Base-by-base conservation (phyloP, 2,888 invertebrate genomes). In the Leptura quadrifasciata region DNA sequence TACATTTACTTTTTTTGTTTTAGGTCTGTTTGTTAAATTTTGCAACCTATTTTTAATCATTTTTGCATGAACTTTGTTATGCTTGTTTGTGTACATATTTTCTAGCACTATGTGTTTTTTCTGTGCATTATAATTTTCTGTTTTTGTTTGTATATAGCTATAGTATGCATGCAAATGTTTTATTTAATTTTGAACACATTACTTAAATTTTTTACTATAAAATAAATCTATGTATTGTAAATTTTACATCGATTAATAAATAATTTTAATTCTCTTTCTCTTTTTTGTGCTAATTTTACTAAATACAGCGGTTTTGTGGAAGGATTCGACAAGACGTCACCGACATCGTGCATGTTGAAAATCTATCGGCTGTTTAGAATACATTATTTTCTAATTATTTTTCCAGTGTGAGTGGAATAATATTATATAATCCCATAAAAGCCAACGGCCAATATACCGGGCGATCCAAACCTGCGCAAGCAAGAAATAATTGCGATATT, bases 221-320 rank as follows among this genome's bases (percentile, higher is more conserved):
- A 65, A 54, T 57, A 35, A 64, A 54, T 57, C 65, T 47, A 65
- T 73, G 17, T 61, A 18, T 24, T 69, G 54, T 72, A 57, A 15
- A 63, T 54, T 72, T 55, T 72, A 55, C 47, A 17, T 21, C 69
- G 35, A 35, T 24, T 63, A 73, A 73, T 73, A 73, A 73, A 73
- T 52, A 73, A 65, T 74, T 79, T 76, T 73, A 79, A 76, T 76
- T 47, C 70, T 75, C 61, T 72, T 75, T 75, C 77, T 71, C 76
- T 79, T 75, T 76, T 78, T 79, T 82, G 80, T 80, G 80, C 80
- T 81, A 82, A 82, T 82, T 76, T 78, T 79, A 81, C 82, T 82
- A 82, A 82, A 82, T 60, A 31, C 74, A 55, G 57, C 12, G 69
- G 69, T 70, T 67, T 75, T 72, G 64, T 65, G 39, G 47, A 0